A percentile compares a stretch with the other conserved stretches of the same genome.
These are phyloP conservation scores for Tragelaphus strepsiceros DNA, from an alignment of 2,113 vertebrate genomes.

Conservation along the genomic window DNA sequence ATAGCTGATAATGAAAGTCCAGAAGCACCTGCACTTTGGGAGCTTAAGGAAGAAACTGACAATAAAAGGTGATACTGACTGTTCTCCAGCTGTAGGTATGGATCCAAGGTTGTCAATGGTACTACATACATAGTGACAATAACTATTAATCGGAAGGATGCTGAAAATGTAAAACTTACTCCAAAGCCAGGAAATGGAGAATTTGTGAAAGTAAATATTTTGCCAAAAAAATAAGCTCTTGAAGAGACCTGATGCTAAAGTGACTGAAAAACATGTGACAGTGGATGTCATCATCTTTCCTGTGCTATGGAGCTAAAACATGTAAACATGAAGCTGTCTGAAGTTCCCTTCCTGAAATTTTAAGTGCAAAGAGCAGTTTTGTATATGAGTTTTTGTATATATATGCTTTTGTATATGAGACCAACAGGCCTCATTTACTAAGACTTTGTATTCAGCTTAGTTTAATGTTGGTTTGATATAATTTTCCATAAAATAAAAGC, in stretches of 20 bases:
- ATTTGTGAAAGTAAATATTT: conserved; percentile 89
- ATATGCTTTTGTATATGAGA: background rate
- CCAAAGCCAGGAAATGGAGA: conserved; percentile 84
- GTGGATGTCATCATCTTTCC: conserved; percentile 89
- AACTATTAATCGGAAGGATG: conserved; percentile 89
- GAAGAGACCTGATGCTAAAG: conserved; percentile 84
- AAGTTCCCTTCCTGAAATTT: conserved; percentile 88
- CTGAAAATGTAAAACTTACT: conserved; percentile 87
- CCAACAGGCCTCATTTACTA: background rate
- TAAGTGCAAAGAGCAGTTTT: conserved; percentile 22
- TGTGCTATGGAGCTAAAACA: conserved; percentile 86
- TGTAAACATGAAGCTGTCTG: conserved; percentile 86
- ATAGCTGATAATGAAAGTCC: conserved; percentile 88
- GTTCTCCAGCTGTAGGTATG: conserved; percentile 87
- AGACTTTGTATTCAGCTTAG: background rate
- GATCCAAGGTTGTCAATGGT: conserved; percentile 90
- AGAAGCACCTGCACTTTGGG: conserved; percentile 85
- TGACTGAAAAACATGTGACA: conserved; percentile 84
- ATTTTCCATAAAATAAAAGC: conserved; percentile 25
- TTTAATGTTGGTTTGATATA: background rate
- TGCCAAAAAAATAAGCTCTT: conserved; percentile 90
- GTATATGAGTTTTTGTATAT: background rate
- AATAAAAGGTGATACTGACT: conserved; percentile 87
- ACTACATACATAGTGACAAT: conserved; percentile 86
- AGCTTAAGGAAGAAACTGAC: conserved; percentile 91